phyloP scores from a whole-genome alignment of 2,113 vertebrate genomes.

The Boleophthalmus pectinirostris region DNA sequence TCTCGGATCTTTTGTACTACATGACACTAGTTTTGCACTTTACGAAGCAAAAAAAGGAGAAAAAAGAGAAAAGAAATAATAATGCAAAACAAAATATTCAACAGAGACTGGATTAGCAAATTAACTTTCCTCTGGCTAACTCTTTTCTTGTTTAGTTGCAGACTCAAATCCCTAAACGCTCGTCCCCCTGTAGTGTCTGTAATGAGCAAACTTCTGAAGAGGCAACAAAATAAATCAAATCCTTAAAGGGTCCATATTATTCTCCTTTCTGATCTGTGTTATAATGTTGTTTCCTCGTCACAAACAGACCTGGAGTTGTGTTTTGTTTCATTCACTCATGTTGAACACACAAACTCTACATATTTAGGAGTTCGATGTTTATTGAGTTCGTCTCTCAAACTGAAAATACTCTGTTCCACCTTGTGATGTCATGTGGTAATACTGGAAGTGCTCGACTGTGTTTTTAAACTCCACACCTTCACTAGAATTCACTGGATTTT shows the following conservation, averaged over 20 bases:
- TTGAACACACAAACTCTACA: no score
- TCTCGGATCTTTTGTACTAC: not conserved
- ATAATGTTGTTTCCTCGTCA: no score
- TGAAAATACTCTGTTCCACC: no score
- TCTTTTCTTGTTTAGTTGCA: not conserved
- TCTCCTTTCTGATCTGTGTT: no score
- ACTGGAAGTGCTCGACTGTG: no score
- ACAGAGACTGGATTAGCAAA: slow-evolving; percentile 1
- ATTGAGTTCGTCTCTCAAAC: no score
- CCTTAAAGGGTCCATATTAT: not conserved
- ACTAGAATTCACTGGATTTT: no score
- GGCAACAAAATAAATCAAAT: slow-evolving; percentile 39
- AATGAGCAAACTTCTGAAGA: slow-evolving; percentile 24
- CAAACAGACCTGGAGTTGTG: no score
- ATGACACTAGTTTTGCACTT: not conserved
- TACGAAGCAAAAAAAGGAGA: not conserved
- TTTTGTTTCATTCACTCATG: no score
- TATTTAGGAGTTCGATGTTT: no score
- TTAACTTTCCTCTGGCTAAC: not conserved
- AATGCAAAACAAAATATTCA: slow-evolving; percentile 5
- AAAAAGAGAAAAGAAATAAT: not conserved
- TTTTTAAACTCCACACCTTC: no score
- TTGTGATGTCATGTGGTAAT: no score
- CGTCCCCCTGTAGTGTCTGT: slow-evolving; percentile 18
- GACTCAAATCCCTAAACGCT: slow-evolving; percentile 19